Base-by-base conservation (phyloP, 2,888 invertebrate species). In the Yponomeuta evonymella region DNA sequence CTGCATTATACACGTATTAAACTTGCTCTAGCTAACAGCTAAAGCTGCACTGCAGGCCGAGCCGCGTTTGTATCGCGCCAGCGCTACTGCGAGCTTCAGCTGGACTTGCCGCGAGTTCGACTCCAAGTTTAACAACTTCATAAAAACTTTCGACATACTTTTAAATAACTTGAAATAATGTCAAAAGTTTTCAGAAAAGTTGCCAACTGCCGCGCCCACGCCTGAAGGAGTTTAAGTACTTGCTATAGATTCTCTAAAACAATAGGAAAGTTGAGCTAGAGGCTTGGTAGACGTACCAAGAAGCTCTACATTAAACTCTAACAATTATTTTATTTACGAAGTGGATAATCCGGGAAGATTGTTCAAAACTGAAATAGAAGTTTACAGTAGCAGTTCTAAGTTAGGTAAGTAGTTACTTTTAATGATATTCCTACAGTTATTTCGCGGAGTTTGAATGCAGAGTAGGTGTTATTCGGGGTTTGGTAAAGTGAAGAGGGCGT, bases 1-100 rank as follows among this genome's bases (percentile, higher is more conserved):
- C 51, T 58, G 51, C 51, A 58, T 58, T 58, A 58, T 58, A 58
- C 51, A 58, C 51, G 51, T 58, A 58, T 58, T 58, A 58, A 58
- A 58, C 51, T 58, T 58, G 51, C 51, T 15, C 51, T 12, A 58
- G 15, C 51, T 58, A 58, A 58, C 51, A 58, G 51, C 15, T 58
- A 58, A 43, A 15, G 15, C 51, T 1, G 12, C 51, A 10, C 51
- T 51, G 10, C 51, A 58, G 43, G 43, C 51, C 15, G 51, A 15
- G 51, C 51, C 51, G 15, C 51, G 51, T 58, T 58, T 15, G 15
- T 12, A 58, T 58, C 12, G 51, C 2, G 51, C 12, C 15, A 58
- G 15, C 4, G 15, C 15, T 15, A 15, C 51, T 15, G 51, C 51
- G 51, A 58, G 51, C 15, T 15, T 12, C 1, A 15, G 15, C 51